phyloP scores from a whole-genome alignment of 53 echinoderm and acorn worm genomes.

The Glandiceps talaboti region DNA sequence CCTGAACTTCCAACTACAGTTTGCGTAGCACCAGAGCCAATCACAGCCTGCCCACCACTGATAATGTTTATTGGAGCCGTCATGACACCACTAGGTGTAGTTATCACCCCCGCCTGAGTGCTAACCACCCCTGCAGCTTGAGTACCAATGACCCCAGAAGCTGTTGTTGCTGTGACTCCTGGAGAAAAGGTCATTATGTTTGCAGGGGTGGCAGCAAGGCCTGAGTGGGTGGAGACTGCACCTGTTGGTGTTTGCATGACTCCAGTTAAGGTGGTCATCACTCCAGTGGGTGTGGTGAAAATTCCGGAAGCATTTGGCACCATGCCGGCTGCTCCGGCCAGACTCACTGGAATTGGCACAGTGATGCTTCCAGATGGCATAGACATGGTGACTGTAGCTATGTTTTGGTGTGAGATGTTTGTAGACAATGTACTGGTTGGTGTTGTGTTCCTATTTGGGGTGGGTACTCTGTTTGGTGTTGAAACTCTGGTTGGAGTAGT shows the following conservation, averaged over 20 bases:
- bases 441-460: constrained; percentile 4
- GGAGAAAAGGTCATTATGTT: not conserved
- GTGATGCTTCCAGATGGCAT: not conserved
- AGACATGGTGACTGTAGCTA: constrained; percentile 7
- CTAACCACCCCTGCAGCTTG: constrained; percentile 30
- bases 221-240: not conserved
- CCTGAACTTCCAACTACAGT: not conserved
- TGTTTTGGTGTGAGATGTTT: constrained; percentile 12
- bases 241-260: not conserved
- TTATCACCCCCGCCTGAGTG: constrained; percentile 34
- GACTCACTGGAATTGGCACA: not conserved
- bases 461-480: not conserved
- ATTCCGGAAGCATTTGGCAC: not conserved
- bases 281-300: not conserved
- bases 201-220: not conserved
- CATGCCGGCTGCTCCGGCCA: not conserved
- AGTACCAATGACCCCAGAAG: constrained; percentile 5
- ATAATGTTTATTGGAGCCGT: not conserved
- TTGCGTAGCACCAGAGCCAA: not conserved
- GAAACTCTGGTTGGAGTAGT: not conserved
- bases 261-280: not conserved
- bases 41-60: not conserved
- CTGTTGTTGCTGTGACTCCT: not conserved
- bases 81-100: constrained; percentile 72
- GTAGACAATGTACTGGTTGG: constrained; percentile 9